Conservation (phyloP, 2,113 vertebrate species). For the Tyrannus savana region DNA sequence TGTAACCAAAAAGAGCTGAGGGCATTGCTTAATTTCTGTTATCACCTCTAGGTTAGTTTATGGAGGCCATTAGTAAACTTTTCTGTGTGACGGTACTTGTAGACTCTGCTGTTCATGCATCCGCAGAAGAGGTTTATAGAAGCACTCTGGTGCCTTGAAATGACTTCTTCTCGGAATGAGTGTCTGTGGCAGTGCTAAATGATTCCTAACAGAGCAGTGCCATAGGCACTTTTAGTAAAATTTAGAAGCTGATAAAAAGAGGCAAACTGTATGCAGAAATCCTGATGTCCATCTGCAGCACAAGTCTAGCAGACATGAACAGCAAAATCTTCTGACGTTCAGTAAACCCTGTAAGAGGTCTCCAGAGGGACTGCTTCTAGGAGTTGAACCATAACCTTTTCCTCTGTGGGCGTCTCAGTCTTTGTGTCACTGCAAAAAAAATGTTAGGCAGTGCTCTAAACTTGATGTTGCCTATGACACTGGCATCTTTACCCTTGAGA, state of each 20-base stretch:
- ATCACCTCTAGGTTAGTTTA: neutral
- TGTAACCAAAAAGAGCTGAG: neutral
- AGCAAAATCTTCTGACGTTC: neutral
- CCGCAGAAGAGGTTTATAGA: neutral
- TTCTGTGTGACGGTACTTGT: neutral
- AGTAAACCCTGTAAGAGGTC: neutral
- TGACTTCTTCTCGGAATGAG: conserved; percentile 43
- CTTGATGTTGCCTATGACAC: neutral
- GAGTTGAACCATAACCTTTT: neutral
- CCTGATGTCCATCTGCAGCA: neutral
- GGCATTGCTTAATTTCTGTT: neutral
- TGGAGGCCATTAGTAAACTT: neutral
- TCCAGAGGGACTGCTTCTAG: neutral
- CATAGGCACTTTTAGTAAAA: conserved; percentile 42
- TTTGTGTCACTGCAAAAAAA: neutral
- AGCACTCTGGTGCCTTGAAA: conserved; percentile 25
- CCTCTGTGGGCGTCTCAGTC: neutral
- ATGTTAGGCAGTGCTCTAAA: neutral
- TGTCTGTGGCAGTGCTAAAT: conserved; percentile 22
- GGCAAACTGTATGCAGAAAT: neutral
- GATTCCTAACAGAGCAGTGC: conserved; percentile 53
- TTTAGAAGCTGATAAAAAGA: conserved; percentile 37
- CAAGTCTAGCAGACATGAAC: neutral
- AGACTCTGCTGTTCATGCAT: neutral
- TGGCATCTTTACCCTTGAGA: neutral